Conservation (phyloP, 1,140 invertebrate species). For the Platyscapa corneri region DNA sequence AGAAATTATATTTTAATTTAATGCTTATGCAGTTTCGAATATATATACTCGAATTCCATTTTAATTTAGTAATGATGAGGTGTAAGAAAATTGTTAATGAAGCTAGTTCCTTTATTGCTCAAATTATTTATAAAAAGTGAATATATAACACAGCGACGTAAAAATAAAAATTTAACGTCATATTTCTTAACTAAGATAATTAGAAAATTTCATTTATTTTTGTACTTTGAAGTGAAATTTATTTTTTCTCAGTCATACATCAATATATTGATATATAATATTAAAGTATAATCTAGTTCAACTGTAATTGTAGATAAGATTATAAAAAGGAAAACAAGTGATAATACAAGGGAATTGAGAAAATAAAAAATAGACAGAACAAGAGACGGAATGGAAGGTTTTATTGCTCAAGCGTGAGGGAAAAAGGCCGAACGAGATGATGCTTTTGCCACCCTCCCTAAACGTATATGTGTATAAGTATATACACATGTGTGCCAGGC, state of each 20-base stretch:
- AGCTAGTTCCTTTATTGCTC: neutral
- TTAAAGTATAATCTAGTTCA: neutral
- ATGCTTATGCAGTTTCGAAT: neutral
- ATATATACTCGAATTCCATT: neutral
- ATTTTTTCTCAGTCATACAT: too few species aligned
- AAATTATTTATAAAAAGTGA: neutral
- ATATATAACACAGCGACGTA: neutral
- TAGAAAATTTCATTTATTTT: too few species aligned
- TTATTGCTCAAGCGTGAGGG: constrained; percentile 44
- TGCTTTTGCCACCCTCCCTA: constrained; percentile 50
- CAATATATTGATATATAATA: too few species aligned
- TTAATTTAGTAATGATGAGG: neutral
- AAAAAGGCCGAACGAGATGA: constrained; percentile 46
- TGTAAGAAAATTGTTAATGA: neutral
- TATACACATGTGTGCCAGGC: too few species aligned
- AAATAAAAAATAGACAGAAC: constrained; percentile 39
- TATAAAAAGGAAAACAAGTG: neutral
- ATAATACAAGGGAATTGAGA: constrained; percentile 48
- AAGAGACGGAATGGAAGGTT: constrained; percentile 33
- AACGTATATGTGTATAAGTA: neutral
- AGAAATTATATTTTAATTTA: neutral
- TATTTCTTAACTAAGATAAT: too few species aligned
- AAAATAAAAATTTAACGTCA: too few species aligned
- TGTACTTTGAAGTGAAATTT: too few species aligned
- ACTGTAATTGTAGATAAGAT: neutral